phyloP scores from a whole-genome alignment of 1,140 invertebrate species.

The Melitaea cinxia region DNA sequence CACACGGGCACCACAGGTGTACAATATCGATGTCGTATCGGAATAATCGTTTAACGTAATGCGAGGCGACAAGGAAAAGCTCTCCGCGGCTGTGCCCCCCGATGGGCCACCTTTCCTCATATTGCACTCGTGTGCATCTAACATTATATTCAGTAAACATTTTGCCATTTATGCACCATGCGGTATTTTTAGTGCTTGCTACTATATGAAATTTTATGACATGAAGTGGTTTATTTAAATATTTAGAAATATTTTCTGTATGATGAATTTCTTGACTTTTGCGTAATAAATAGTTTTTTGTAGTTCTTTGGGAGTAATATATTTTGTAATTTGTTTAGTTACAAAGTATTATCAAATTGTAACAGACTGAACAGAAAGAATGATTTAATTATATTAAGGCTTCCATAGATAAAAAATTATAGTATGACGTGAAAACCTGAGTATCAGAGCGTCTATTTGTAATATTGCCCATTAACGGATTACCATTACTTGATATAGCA shows the following conservation, averaged over 20 bases:
- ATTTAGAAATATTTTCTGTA: neutral
- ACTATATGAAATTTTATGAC: neutral
- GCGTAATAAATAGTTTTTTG: too few relatives aligned
- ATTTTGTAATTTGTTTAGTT: too few relatives aligned
- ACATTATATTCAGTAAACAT: slow-evolving; percentile 29
- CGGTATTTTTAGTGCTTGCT: neutral
- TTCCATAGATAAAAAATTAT: too few relatives aligned
- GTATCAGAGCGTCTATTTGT: too few relatives aligned
- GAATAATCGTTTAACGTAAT: slow-evolving; percentile 78
- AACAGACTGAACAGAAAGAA: too few relatives aligned
- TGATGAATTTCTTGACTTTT: neutral
- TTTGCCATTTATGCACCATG: slow-evolving; percentile 13
- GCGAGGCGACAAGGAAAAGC: slow-evolving; percentile 75
- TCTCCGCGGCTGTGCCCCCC: slow-evolving; percentile 54
- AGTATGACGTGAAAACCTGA: too few relatives aligned
- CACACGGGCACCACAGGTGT: slow-evolving; percentile 38
- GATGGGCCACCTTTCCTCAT: slow-evolving; percentile 37
- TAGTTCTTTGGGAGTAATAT: too few relatives aligned
- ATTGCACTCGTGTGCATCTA: slow-evolving; percentile 50
- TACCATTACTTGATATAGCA: too few relatives aligned
- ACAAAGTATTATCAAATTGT: too few relatives aligned
- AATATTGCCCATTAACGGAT: too few relatives aligned
- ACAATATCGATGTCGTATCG: slow-evolving; percentile 60
- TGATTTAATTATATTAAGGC: too few relatives aligned
- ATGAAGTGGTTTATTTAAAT: neutral